Evolutionary conservation across 2,797 vertebrate species (phyloP).

Genomic region (Eulemur rubriventer): DNA sequence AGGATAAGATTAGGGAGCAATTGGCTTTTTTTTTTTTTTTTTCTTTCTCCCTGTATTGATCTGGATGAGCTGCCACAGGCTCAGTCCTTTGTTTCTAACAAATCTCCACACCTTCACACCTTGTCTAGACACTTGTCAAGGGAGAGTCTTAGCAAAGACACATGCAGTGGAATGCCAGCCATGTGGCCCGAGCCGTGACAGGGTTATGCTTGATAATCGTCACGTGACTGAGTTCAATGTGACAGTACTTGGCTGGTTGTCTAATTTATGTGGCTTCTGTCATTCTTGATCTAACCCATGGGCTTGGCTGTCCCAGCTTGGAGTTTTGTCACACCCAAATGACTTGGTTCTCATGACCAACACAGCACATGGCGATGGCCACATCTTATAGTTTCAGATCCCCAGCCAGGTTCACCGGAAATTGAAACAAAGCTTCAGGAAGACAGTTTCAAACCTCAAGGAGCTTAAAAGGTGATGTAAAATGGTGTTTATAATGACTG

Average conservation of each 20-base stretch:
- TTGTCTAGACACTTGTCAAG: neutral
- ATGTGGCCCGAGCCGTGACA: neutral
- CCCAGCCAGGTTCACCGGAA: neutral
- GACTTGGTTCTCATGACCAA: neutral
- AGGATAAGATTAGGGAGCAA: neutral
- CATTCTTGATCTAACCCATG: neutral
- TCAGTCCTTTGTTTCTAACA: neutral
- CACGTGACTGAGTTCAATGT: neutral
- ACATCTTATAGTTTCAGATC: neutral
- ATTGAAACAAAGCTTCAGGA: neutral
- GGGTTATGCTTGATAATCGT: neutral
- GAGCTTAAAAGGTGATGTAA: neutral
- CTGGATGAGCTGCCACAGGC: neutral
- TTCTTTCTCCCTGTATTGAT: neutral
- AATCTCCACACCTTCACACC: constrained; percentile 35
- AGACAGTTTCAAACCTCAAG: neutral
- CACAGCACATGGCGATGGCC: neutral
- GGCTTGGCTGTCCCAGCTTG: neutral
- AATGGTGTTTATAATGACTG: neutral
- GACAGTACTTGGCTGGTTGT: neutral
- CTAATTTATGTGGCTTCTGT: neutral
- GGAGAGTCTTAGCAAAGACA: constrained; percentile 3
- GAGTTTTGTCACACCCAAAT: neutral
- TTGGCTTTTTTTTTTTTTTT: neutral
- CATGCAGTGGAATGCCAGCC: neutral